A percentile compares a stretch with the other conserved stretches of the same genome.
Evolutionary conservation across 1,140 invertebrate species (phyloP).

Genomic region (Philaenus spumarius): DNA sequence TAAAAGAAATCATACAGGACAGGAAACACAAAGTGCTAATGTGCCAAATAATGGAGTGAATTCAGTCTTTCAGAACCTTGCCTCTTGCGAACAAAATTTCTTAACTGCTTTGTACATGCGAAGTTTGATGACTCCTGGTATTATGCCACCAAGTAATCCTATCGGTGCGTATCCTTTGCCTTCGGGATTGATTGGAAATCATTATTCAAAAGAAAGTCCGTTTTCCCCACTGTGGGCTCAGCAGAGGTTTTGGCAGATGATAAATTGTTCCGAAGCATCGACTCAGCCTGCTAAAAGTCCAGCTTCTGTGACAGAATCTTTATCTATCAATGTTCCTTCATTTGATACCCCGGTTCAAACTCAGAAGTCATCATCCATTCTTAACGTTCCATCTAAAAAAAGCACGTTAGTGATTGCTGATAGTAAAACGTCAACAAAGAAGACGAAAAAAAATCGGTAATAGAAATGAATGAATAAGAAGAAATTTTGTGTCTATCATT

Average conservation of each 20-base stretch:
- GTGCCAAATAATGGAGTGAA: constrained; percentile 15
- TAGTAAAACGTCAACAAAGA: not conserved
- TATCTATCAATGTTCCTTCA: constrained; percentile 16
- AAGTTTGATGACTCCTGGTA: constrained; percentile 38
- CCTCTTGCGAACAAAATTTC: constrained; percentile 47
- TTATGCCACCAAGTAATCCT: constrained; percentile 4
- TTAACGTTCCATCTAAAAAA: not conserved
- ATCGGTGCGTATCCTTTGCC: not conserved
- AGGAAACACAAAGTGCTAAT: too few relatives aligned
- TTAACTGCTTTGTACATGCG: constrained; percentile 54
- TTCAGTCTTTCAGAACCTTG: constrained; percentile 31
- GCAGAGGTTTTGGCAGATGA: constrained; percentile 43
- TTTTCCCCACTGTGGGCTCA: constrained; percentile 32
- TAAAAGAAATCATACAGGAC: not conserved
- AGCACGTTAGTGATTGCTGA: not conserved
- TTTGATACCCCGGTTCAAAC: not conserved
- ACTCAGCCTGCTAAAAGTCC: not conserved
- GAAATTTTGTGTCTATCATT: not conserved
- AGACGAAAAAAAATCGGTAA: constrained; percentile 14
- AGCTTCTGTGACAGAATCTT: constrained; percentile 9
- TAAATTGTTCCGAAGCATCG: constrained; percentile 15
- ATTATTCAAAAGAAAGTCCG: not conserved
- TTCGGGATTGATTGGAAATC: not conserved
- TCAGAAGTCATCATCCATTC: not conserved
- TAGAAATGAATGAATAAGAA: not conserved